phyloP scores from a whole-genome alignment of 2,797 vertebrate genomes.

The Loriculus beryllinus region DNA sequence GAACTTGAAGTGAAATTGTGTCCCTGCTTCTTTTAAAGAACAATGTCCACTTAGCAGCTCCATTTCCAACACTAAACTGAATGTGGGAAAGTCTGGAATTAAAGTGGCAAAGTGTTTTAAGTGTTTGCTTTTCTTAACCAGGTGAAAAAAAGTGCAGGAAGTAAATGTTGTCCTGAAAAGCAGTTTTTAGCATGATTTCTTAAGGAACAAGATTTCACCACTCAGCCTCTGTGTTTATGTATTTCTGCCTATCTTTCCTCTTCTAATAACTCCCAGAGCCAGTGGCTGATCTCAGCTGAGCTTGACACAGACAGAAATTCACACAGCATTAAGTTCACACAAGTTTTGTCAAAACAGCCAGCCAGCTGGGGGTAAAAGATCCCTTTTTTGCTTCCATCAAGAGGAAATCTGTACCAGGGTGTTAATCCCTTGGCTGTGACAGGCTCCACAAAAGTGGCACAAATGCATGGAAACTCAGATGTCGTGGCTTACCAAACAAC shows the following conservation, averaged over 20 bases:
- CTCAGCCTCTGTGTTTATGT: neutral
- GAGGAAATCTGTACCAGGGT: neutral
- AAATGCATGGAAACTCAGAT: neutral
- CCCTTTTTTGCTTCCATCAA: neutral
- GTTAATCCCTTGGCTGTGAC: neutral
- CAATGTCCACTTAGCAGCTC: accelerated
- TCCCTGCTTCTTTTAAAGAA: neutral
- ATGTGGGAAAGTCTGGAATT: neutral
- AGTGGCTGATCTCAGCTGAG: neutral
- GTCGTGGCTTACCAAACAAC: neutral
- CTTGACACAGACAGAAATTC: neutral
- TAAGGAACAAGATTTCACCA: neutral
- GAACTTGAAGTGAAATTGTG: neutral
- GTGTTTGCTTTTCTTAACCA: neutral
- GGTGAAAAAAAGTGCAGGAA: neutral
- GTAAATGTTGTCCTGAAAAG: neutral
- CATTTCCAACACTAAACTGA: neutral
- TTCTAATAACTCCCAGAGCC: neutral
- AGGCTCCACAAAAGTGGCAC: neutral
- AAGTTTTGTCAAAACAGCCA: neutral
- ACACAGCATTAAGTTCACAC: neutral
- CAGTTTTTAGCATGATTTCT: neutral
- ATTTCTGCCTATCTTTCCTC: neutral
- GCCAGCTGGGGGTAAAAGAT: neutral
- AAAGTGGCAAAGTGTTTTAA: neutral